Conservation (phyloP, 2,888 invertebrate species). For the Agonopterix subpropinquella region DNA sequence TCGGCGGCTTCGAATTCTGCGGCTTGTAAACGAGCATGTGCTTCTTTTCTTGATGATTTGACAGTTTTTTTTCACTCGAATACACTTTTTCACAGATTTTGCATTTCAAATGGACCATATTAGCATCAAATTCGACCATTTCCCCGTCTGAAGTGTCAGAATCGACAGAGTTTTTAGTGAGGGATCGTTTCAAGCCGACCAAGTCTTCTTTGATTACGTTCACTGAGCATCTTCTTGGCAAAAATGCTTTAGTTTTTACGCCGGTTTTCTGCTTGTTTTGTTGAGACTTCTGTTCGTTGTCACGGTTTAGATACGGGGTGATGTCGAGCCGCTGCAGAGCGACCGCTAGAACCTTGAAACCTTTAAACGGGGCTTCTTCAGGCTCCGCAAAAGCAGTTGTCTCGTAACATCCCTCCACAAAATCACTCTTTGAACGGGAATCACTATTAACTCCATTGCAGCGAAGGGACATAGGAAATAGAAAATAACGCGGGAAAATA, state of each 20-base stretch:
- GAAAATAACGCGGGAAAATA: constrained; percentile 29
- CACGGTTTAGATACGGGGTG: constrained; percentile 27
- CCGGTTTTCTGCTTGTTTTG: not conserved
- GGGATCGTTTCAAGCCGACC: constrained; percentile 21
- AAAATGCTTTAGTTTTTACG: constrained; percentile 3
- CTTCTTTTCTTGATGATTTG: constrained; percentile 49
- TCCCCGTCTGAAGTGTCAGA: constrained; percentile 20
- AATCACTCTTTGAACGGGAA: constrained; percentile 7
- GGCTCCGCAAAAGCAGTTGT: constrained; percentile 6
- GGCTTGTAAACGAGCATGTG: constrained; percentile 44
- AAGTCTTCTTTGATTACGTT: constrained; percentile 36
- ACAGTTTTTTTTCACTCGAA: constrained; percentile 39
- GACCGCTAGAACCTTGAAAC: constrained; percentile 41
- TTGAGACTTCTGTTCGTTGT: not conserved
- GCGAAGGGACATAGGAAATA: constrained; percentile 32
- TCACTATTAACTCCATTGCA: constrained; percentile 35
- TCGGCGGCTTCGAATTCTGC: constrained; percentile 32
- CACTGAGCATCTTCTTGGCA: constrained; percentile 31
- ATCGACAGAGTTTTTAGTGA: constrained; percentile 13
- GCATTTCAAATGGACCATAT: constrained; percentile 36
- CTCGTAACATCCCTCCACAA: constrained; percentile 12
- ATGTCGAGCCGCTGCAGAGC: constrained; percentile 38
- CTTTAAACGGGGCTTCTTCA: constrained; percentile 28
- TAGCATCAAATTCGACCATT: not conserved
- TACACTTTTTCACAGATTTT: constrained; percentile 54